These are phyloP conservation scores for Epizoanthus stellaris DNA, from an alignment of 92 coral and sea anemone species.

Conservation along the genomic window DNA sequence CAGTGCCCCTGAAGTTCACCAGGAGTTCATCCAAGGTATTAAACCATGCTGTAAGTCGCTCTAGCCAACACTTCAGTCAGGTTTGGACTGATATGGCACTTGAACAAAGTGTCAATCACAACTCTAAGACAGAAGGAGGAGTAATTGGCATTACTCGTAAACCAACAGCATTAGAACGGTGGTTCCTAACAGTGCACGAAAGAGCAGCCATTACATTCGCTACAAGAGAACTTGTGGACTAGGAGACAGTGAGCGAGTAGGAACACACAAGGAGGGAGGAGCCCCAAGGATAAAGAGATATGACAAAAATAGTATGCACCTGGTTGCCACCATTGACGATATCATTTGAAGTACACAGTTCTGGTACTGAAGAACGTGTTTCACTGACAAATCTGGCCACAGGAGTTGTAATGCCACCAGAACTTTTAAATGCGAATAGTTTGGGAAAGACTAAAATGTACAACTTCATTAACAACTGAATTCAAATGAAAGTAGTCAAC, in stretches of 20 bases:
- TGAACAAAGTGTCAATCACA: neutral
- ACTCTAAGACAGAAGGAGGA: conserved; percentile 39
- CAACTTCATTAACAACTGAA: conserved; percentile 27
- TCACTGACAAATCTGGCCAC: conserved; percentile 56
- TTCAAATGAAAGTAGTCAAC: conserved; percentile 27
- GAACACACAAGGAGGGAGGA: conserved; percentile 38
- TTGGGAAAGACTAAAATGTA: conserved; percentile 23
- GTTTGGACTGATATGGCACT: no score
- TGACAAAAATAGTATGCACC: conserved; percentile 40
- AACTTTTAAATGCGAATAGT: conserved; percentile 34
- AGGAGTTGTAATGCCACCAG: conserved; percentile 47
- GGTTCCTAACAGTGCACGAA: neutral
- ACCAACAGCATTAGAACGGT: neutral
- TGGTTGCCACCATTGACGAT: conserved; percentile 30
- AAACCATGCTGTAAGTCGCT: no score
- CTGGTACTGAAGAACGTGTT: neutral
- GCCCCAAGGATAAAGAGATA: conserved; percentile 39
- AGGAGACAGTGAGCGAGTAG: neutral
- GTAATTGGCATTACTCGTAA: conserved; percentile 30
- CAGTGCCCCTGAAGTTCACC: neutral
- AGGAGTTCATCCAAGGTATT: neutral
- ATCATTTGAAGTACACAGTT: conserved; percentile 24
- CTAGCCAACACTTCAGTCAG: no score
- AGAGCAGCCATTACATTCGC: neutral
- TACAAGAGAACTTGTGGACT: no score